phyloP scores from a whole-genome alignment of 2,888 invertebrate genomes.

The Rutpela maculata region DNA sequence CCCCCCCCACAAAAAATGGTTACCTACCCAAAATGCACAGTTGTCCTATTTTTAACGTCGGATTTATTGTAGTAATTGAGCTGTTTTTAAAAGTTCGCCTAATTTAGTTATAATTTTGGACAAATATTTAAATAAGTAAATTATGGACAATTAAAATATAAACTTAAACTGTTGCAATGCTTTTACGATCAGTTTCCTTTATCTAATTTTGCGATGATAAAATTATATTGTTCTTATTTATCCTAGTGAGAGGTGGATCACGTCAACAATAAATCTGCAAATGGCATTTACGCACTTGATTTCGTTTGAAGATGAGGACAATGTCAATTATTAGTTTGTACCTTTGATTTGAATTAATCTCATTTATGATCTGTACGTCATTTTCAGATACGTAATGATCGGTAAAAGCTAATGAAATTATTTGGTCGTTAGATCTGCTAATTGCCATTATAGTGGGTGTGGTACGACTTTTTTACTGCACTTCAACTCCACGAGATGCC shows the following conservation, averaged over 20 bases:
- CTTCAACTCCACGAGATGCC: too few species aligned
- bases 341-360: neutral
- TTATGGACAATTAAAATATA: constrained; percentile 3
- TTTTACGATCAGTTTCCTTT: neutral
- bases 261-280: neutral
- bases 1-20: too few species aligned
- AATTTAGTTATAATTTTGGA: too few species aligned
- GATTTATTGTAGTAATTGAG: too few species aligned
- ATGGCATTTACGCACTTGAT: neutral
- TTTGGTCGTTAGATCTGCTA: neutral
- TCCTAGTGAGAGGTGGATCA: neutral
- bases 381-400: neutral
- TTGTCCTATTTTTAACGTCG: neutral
- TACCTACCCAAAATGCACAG: too few species aligned
- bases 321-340: neutral
- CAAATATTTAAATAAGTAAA: neutral
- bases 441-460: too few species aligned
- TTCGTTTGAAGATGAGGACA: neutral
- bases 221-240: constrained; percentile 8
- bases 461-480: too few species aligned
- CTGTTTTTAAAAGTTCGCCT: too few species aligned
- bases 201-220: neutral
- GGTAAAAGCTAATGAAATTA: neutral
- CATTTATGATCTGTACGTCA: neutral
- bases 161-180: neutral